A percentile compares a stretch with the other conserved stretches of the same genome.
phyloP scores from a whole-genome alignment of 2,113 vertebrate genomes.

The Bostrychus sinensis region DNA sequence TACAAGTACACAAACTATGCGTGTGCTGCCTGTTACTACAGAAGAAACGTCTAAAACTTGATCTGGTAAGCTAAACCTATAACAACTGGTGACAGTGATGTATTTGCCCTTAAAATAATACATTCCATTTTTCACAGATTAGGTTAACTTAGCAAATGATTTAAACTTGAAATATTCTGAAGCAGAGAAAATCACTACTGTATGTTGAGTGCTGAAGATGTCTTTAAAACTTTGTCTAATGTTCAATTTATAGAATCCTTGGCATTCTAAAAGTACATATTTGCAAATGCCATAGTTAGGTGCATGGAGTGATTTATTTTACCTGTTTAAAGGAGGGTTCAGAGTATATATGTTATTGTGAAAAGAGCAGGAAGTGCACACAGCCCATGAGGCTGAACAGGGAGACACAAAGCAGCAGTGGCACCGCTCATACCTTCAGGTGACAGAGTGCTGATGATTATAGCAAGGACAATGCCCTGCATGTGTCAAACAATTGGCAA shows the following conservation, averaged over 20 bases:
- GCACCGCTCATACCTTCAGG: conserved; percentile 89
- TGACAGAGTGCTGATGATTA: conserved; percentile 95
- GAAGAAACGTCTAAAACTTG: too few species aligned
- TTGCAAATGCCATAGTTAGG: conserved; percentile 10
- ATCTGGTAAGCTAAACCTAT: too few species aligned
- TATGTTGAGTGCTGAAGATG: not conserved
- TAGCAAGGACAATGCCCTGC: conserved; percentile 95
- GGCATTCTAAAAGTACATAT: conserved; percentile 8
- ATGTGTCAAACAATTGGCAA: conserved; percentile 97
- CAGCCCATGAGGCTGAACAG: conserved; percentile 83
- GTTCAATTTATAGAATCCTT: conserved; percentile 19
- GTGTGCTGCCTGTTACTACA: too few species aligned
- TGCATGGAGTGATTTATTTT: conserved; percentile 23
- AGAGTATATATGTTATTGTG: conserved; percentile 31
- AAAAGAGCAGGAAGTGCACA: conserved; percentile 53
- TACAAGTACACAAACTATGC: too few species aligned
- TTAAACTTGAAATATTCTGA: too few species aligned
- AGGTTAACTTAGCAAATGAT: too few species aligned
- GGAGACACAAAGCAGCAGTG: conserved; percentile 89
- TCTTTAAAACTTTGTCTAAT: not conserved
- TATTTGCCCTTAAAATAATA: too few species aligned
- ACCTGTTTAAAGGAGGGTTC: conserved; percentile 12
- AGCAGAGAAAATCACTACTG: too few species aligned
- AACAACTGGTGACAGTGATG: too few species aligned
- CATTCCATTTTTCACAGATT: too few species aligned